These are phyloP conservation scores for Notothenia coriiceps DNA, from an alignment of 2,113 vertebrate genomes.

Conservation along the genomic window DNA sequence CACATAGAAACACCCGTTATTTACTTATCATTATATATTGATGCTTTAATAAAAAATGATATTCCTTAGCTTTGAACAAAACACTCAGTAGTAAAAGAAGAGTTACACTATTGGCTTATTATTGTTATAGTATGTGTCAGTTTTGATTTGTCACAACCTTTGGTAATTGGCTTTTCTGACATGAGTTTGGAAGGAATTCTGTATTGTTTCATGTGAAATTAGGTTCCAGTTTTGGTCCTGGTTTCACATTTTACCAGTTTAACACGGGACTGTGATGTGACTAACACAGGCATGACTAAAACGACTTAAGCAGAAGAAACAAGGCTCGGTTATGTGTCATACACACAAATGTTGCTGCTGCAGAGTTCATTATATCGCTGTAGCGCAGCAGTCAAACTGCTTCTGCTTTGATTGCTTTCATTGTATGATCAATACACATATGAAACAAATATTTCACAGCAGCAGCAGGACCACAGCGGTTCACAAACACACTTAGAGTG, in stretches of 20 bases:
- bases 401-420: not conserved
- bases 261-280: not conserved
- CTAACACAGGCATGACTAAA: not conserved
- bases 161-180: not conserved
- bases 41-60: not conserved
- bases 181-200: slow-evolving; percentile 18
- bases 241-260: slow-evolving; percentile 25
- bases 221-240: slow-evolving; percentile 21
- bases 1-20: not conserved
- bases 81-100: not conserved
- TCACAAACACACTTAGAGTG: not conserved
- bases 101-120: not conserved
- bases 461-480: not conserved
- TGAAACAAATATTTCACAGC: slow-evolving; percentile 3
- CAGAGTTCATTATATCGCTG: not conserved
- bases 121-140: not conserved
- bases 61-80: not conserved
- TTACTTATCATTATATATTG: not conserved
- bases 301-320: slow-evolving; percentile 32
- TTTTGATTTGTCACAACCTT: slow-evolving; percentile 5
- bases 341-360: not conserved
- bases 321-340: not conserved
- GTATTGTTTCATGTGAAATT: slow-evolving; percentile 51
- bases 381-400: not conserved
- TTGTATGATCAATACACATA: not conserved